phyloP scores from a whole-genome alignment of 2,888 invertebrate genomes.

The Hybos culiciformis region DNA sequence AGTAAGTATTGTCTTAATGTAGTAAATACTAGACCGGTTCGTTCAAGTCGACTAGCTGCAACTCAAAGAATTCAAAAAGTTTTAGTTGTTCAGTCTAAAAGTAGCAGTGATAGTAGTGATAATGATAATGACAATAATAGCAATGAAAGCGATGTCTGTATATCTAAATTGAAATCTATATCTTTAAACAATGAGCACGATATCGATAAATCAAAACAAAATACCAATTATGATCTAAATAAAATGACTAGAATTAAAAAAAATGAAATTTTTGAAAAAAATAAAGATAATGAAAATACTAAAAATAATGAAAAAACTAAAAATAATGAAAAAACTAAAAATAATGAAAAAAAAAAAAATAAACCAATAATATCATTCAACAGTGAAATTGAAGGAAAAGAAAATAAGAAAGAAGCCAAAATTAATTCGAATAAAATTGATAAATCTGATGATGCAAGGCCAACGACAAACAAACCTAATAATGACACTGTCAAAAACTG shows the following conservation, averaged over 20 bases:
- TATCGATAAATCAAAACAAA: neutral
- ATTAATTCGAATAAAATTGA: no score
- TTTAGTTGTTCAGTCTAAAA: neutral
- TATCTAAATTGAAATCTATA: neutral
- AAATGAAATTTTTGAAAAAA: neutral
- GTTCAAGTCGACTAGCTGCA: neutral
- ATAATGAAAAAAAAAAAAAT: neutral
- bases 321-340: neutral
- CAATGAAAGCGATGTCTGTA: neutral
- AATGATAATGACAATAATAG: neutral
- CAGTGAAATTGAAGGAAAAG: no score
- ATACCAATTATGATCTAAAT: neutral
- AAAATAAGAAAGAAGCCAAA: no score
- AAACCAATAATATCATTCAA: no score
- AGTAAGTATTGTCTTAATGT: neutral
- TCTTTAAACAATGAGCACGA: neutral
- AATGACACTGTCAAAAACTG: neutral
- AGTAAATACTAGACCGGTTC: neutral
- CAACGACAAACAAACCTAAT: neutral
- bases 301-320: neutral
- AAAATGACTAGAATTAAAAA: neutral
- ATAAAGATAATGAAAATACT: neutral
- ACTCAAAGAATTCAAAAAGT: neutral
- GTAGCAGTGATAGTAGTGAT: neutral
- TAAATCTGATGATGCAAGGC: no score